These are phyloP conservation scores for Abrostola triplasia DNA, from an alignment of 2,888 invertebrate species.

Conservation along the genomic window DNA sequence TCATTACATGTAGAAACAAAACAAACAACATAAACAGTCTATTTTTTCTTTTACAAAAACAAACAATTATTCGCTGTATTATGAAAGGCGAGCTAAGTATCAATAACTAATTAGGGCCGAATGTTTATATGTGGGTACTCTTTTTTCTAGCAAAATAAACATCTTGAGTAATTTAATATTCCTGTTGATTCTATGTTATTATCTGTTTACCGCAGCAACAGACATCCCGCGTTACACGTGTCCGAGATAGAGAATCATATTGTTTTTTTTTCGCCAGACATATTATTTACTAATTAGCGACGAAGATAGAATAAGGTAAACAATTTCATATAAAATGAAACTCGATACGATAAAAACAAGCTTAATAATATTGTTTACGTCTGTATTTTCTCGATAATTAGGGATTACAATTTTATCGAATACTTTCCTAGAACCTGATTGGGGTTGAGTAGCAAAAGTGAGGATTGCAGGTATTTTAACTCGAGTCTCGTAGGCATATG, in stretches of 20 bases:
- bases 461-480: too few species aligned
- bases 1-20: too few species aligned
- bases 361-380: slow-evolving; percentile 26
- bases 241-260: slow-evolving; percentile 4
- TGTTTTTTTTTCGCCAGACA: slow-evolving; percentile 15
- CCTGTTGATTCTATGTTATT: slow-evolving; percentile 2
- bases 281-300: slow-evolving; percentile 40
- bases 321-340: slow-evolving; percentile 30
- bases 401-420: slow-evolving; percentile 1
- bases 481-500: too few species aligned
- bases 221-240: slow-evolving; percentile 13
- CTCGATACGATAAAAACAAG: slow-evolving; percentile 30
- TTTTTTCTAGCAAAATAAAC: background rate
- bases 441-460: too few species aligned
- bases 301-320: slow-evolving; percentile 24
- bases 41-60: too few species aligned
- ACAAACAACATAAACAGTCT: too few species aligned
- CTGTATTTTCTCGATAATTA: slow-evolving; percentile 34
- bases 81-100: too few species aligned
- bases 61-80: too few species aligned
- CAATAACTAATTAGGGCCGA: too few species aligned
- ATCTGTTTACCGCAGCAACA: slow-evolving; percentile 1
- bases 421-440: too few species aligned
- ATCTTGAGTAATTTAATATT: slow-evolving; percentile 1
- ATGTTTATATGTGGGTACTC: too few species aligned